Base-by-base conservation (phyloP, 2,797 vertebrate genomes). In the Erpetoichthys calabaricus region DNA sequence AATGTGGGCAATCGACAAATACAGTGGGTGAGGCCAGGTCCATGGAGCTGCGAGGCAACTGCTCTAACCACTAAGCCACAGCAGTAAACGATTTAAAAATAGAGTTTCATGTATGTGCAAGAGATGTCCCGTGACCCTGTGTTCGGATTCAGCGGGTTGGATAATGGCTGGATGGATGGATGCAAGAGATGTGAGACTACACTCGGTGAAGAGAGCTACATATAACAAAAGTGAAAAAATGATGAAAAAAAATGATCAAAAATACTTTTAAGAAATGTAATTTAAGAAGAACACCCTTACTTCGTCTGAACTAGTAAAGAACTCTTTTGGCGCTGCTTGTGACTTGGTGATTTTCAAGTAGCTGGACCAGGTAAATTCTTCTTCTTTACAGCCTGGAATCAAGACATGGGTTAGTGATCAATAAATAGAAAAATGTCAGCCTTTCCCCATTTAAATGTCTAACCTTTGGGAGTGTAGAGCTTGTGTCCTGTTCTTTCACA, bases 401-500 rank as follows among this genome's bases (percentile, higher is more conserved):
- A 47, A 51, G 3, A 66, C 4, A 49, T 3, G 3, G 7, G 47
- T 49, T 49, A 49, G n/a, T n/a, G 7, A 49, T 7, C n/a, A n/a
- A 7, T 49, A 49, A 49, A 7, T 49, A 5, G n/a, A 49, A 49
- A 49, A 7, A 49, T 49, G 47, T 7, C n/a, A 49, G 7, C 47
- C 7, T 49, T 49, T 49, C 3, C 7, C 47, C 47, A 49, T 49
- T 49, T n/a, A 49, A 7, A 49, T 3, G 45, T 57, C 72, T 77
- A 79, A 98, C 95, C 94, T 94, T 96, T 98, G 0, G 93, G 95
- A 46, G 90, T 94, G 74, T 98, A 91, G 59, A 98, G 82, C 65
- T 89, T 97, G 80, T 97, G 95, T 41, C 87, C 89, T 0, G 91
- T 97, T 77, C 86, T 91, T 75, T 98, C 94, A 65, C 90, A 94